These are phyloP conservation scores for Syngnathus typhle DNA, from an alignment of 2,113 vertebrate genomes.

Conservation along the genomic window DNA sequence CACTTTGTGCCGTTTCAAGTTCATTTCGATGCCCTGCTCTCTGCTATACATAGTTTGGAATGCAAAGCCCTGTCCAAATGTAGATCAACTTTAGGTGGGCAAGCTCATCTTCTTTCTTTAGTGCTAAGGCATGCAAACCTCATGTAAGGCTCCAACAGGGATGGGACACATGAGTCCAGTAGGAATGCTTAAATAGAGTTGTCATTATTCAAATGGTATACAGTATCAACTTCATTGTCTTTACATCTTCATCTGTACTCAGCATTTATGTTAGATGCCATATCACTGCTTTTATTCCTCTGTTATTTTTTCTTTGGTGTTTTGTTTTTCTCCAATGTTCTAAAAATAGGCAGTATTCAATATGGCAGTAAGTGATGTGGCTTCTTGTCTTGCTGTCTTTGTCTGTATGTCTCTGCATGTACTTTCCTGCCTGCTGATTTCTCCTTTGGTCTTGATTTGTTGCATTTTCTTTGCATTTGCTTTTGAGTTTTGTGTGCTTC, in stretches of 20 bases:
- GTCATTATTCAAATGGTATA: slow-evolving; percentile 53
- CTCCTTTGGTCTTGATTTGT: slow-evolving; percentile 42
- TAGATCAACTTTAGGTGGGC: slow-evolving; percentile 11
- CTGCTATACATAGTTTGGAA: slow-evolving; percentile 7
- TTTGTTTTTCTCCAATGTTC: slow-evolving; percentile 53
- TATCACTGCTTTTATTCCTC: slow-evolving; percentile 60
- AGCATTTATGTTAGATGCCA: slow-evolving; percentile 65
- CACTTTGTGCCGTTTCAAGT: slow-evolving; percentile 12
- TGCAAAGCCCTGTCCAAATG: slow-evolving; percentile 4
- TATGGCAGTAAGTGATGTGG: slow-evolving; percentile 70
- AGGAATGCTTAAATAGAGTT: slow-evolving; percentile 37
- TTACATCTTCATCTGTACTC: slow-evolving; percentile 54
- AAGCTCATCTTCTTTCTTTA: slow-evolving; percentile 8
- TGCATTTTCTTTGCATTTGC: slow-evolving; percentile 47
- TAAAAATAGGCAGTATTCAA: slow-evolving; percentile 71
- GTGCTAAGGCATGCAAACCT: slow-evolving; percentile 52
- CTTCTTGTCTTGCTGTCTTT: slow-evolving; percentile 65
- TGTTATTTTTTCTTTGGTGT: slow-evolving; percentile 38
- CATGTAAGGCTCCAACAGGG: slow-evolving; percentile 35
- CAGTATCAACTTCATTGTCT: slow-evolving; percentile 48
- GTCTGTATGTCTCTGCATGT: slow-evolving; percentile 57
- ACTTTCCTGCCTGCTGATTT: slow-evolving; percentile 51
- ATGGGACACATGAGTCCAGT: slow-evolving; percentile 36
- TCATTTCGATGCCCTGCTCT: slow-evolving; percentile 12
- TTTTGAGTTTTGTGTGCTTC: slow-evolving; percentile 39